Conservation (phyloP, 2,113 vertebrate species). For the Oophaga pumilio region DNA sequence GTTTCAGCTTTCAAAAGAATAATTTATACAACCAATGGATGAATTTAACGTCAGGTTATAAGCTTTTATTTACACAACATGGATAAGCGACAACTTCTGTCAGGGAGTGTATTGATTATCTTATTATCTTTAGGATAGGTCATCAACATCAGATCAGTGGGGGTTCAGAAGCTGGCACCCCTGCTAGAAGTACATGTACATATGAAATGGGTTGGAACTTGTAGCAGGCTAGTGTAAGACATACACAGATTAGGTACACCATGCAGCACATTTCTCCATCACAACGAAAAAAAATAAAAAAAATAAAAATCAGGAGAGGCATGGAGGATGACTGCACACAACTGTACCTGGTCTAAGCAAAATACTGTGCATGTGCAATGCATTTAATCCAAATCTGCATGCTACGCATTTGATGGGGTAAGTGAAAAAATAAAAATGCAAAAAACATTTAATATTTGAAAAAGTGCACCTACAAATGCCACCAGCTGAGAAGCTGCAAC, state of each 20-base stretch:
- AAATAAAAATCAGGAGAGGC: not conserved
- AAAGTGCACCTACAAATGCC: not conserved
- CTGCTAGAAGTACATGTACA: no score
- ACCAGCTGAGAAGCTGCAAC: not conserved
- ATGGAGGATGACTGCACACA: not conserved
- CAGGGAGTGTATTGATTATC: no score
- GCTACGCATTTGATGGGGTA: not conserved
- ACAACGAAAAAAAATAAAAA: not conserved
- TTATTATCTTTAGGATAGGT: no score
- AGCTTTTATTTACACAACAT: no score
- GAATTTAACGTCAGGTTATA: no score
- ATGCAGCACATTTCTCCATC: constrained; percentile 30
- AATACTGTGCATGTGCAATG: not conserved
- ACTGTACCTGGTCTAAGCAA: not conserved
- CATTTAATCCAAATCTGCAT: constrained; percentile 14
- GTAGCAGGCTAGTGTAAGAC: not conserved
- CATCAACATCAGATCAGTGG: no score
- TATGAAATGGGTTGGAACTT: not conserved
- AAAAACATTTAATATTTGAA: not conserved
- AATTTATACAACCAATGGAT: no score
- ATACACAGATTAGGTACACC: not conserved
- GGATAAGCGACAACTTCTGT: no score
- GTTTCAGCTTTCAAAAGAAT: no score
- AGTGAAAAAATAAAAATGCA: not conserved
- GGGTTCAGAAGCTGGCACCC: no score